A percentile compares a stretch with the other conserved stretches of the same genome.
Conservation (phyloP, 35 echinoderm and acorn worm genomes). For the Ptychodera flava region DNA sequence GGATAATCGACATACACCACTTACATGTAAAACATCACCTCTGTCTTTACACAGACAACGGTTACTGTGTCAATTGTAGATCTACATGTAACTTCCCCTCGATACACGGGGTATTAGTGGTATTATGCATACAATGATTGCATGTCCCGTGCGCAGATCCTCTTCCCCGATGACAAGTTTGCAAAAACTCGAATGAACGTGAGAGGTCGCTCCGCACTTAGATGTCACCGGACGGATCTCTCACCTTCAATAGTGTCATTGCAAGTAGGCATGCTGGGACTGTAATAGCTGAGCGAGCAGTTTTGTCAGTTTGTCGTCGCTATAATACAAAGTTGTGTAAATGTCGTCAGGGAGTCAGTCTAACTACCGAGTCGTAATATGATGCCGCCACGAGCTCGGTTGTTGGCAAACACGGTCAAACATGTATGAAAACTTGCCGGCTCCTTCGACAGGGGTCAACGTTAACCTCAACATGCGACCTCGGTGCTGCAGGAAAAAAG, state of each 20-base stretch:
- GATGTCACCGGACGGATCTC: not conserved
- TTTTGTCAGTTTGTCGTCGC: too few species aligned
- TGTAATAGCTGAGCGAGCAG: not conserved
- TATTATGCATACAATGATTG: too few species aligned
- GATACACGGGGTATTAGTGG: not conserved
- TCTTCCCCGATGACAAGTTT: too few species aligned
- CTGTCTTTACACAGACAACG: not conserved
- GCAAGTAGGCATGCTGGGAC: too few species aligned
- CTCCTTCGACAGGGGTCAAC: not conserved
- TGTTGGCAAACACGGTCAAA: not conserved
- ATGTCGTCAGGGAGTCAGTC: not conserved
- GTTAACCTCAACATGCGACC: not conserved
- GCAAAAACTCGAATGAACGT: not conserved
- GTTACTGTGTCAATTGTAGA: not conserved
- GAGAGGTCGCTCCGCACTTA: not conserved
- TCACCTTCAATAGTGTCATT: not conserved
- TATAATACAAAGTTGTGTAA: not conserved
- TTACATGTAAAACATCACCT: not conserved
- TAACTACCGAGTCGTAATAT: not conserved
- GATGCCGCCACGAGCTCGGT: not conserved
- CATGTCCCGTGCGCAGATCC: too few species aligned
- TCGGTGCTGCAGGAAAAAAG: too few species aligned
- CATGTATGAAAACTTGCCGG: not conserved
- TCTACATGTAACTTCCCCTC: not conserved
- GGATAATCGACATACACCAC: not conserved